Evolutionary conservation across 2,888 invertebrate species (phyloP), one percentile per base, ranked within the genome.

Genomic region (Conops quadrifasciatus): DNA sequence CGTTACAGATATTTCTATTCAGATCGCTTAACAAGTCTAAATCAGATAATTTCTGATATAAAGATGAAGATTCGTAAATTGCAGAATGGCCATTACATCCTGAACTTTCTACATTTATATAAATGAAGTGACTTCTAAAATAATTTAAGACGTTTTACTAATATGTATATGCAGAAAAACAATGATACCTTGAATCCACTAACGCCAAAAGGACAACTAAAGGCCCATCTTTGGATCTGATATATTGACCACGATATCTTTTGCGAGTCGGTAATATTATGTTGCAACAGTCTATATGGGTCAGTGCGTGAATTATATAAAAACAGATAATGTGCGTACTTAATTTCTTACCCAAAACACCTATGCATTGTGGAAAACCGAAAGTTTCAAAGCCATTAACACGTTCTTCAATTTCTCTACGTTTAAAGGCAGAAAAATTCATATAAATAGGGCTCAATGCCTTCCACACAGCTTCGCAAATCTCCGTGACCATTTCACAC

Each of bases 291-390:
- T 60, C 60, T 60, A 16, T 51, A n/a, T 51, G 51, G 19, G 3
- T 51, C 51, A 51, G 3, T 59, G 7, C 5, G 24, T 5, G 36
- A n/a, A n/a, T n/a, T n/a, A n/a, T n/a, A n/a, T n/a, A n/a, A n/a
- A n/a, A n/a, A n/a, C n/a, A n/a, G 16, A 53, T n/a, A 21, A 1
- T 53, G 19, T 53, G 51, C 51, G 5, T 9, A 45, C 45, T 4
- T n/a, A 36, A 3, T 26, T 19, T 1, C 45, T 53, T 60, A 65
- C 62, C 72, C n/a, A 74, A 15, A 1, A 68, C 72, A 24, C 69
- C 68, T 45, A 72, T 51, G 15, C 74, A 74, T 59, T 73, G 73
- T 1, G 72, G 73, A 49, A 70, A 73, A 28, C 71, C 71, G 5
- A 70, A 24, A 2, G 28, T 28, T 59, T 70, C 60, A 49, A 73